Percentiles rank a stretch among this genome's conserved stretches.
Conservation (phyloP, 2,113 vertebrate genomes). For the Crotalus tigris region DNA sequence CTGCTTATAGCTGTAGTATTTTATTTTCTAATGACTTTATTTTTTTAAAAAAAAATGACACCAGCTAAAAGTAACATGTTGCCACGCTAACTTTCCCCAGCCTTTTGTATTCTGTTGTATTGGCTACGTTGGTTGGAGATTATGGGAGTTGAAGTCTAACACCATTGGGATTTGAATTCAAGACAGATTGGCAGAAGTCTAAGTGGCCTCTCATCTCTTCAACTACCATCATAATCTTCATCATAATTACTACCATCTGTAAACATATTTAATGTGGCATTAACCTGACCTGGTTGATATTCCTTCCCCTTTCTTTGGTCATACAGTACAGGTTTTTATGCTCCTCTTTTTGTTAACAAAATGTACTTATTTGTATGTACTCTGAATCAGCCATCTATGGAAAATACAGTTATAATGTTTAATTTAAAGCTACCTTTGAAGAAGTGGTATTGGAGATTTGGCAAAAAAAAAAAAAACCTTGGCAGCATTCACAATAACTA, state of each 20-base stretch:
- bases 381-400: neutral
- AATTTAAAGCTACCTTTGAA: neutral
- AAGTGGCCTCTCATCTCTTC: constrained; percentile 43
- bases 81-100: neutral
- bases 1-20: constrained; percentile 57
- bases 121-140: neutral
- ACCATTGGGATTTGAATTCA: neutral
- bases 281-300: too few relatives aligned
- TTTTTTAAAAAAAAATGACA: constrained; percentile 53
- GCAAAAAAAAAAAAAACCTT: neutral
- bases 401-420: neutral
- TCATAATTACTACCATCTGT: neutral
- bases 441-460: neutral
- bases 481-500: neutral
- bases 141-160: neutral
- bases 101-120: neutral
- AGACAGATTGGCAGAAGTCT: constrained; percentile 13
- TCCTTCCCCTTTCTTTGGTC: neutral
- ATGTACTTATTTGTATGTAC: neutral
- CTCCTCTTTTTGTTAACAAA: neutral
- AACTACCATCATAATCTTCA: constrained; percentile 12
- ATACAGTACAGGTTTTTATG: neutral
- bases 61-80: constrained; percentile 48
- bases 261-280: neutral
- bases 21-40: constrained; percentile 55